Evolutionary conservation across 1,140 invertebrate genomes (phyloP).

Genomic region (Hydropsyche tenuis): DNA sequence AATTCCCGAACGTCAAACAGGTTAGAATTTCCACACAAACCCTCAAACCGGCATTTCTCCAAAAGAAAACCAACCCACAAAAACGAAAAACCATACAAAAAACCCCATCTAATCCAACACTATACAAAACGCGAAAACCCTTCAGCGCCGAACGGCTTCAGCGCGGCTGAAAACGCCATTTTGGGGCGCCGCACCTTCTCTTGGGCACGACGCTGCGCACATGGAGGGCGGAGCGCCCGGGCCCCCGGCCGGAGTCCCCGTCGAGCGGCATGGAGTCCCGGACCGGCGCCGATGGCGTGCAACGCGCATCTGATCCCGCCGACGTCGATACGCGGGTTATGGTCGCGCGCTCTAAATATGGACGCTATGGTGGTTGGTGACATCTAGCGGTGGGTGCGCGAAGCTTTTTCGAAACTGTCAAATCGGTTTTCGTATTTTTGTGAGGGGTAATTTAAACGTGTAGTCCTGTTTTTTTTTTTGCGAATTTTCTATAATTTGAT

Average conservation of each 20-base stretch:
- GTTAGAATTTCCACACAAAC: too few species aligned
- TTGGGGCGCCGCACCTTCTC: constrained; percentile 5
- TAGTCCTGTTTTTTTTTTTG: too few species aligned
- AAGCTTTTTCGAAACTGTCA: constrained; percentile 3
- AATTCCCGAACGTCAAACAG: too few species aligned
- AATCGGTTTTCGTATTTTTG: too few species aligned
- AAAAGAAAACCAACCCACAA: not conserved
- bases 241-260: not conserved
- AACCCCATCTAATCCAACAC: not conserved
- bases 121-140: not conserved
- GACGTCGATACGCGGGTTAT: too few species aligned
- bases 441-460: too few species aligned
- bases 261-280: too few species aligned
- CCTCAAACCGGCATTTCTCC: not conserved
- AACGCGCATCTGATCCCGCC: too few species aligned
- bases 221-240: not conserved
- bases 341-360: too few species aligned
- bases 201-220: constrained; percentile 26
- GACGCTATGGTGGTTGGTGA: too few species aligned
- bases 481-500: too few species aligned
- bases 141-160: not conserved
- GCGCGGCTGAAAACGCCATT: not conserved
- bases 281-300: too few species aligned
- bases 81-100: not conserved
- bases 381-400: not conserved